phyloP scores from a whole-genome alignment of 2,888 invertebrate genomes.

The Rhagonycha lutea region DNA sequence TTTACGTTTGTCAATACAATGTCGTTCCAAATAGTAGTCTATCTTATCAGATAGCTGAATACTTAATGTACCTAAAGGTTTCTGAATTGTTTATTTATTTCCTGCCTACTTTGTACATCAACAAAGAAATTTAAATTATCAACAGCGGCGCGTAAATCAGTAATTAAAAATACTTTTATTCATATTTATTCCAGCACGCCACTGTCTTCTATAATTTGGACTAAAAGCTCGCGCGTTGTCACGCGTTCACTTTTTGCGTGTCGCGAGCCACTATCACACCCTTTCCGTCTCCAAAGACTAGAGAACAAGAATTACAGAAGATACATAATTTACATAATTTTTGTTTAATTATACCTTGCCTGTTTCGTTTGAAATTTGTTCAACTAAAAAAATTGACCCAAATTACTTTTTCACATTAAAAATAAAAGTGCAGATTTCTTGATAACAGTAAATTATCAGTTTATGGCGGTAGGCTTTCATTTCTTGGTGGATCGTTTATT shows the following conservation, averaged over 20 bases:
- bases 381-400: background rate
- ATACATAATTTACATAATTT: conserved; percentile 41
- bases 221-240: conserved; percentile 24
- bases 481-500: background rate
- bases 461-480: background rate
- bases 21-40: conserved; percentile 28
- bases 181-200: background rate
- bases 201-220: background rate
- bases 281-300: conserved; percentile 41
- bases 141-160: background rate
- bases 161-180: background rate
- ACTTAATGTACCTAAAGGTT: conserved; percentile 35
- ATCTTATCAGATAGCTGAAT: conserved; percentile 40
- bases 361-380: conserved; percentile 24
- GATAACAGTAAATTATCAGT: background rate
- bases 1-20: conserved; percentile 38
- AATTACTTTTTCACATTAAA: background rate
- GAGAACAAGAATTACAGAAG: conserved; percentile 40
- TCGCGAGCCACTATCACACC: conserved; percentile 35
- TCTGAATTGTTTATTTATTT: conserved; percentile 6
- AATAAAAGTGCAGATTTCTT: background rate
- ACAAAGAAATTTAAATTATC: conserved; percentile 2
- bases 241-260: conserved; percentile 38
- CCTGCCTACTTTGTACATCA: background rate
- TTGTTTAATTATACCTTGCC: conserved; percentile 26